Evolutionary conservation across 1,140 invertebrate genomes (phyloP), one percentile per base, ranked within the genome.

Genomic region (Ladona fulva): DNA sequence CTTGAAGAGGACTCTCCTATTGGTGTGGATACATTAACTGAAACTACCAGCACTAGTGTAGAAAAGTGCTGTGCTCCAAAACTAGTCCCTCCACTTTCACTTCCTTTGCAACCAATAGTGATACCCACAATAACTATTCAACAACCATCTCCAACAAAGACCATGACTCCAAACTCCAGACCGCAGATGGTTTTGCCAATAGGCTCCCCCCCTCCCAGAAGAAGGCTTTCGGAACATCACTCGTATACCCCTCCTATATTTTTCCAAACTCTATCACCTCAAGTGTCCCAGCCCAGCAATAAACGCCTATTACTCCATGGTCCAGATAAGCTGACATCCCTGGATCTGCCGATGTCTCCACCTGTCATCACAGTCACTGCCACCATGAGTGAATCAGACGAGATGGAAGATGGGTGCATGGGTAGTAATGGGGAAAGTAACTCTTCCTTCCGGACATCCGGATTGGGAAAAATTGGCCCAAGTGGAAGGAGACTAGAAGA

Each of bases 311-410:
- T 87, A 75, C 82, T 87, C 22, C 87, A 89, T 81, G 86, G 88
- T 79, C 83, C 87, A 76, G 88, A 89, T 77, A 89, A 89, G 80
- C 87, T 88, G 0, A 86, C 87, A 16, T 91, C 91, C 66, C 82
- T 92, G 77, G 91, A 92, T 81, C 82, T 91, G 80, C 87, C 90
- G 78, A 86, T 84, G 80, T 88, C 88, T 11, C 91, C 91, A 1
- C 92, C 92, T 0, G 85, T 91, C 76, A 93, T 93, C 77, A 93
- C 91, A 6, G 89, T 93, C 1, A 93, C 92, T 0, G 90, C 90
- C 78, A 92, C 91, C 80, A 88, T 91, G 82, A 92, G 89, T 80
- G 92, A 93, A 83, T 87, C 86, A 8, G 92, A 94, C 85, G 93
- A 91, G 1, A 92, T 93, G 81, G 85, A 86, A 42, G 91, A 92